Conservation (phyloP, 2,797 vertebrate genomes). For the Luscinia luscinia region DNA sequence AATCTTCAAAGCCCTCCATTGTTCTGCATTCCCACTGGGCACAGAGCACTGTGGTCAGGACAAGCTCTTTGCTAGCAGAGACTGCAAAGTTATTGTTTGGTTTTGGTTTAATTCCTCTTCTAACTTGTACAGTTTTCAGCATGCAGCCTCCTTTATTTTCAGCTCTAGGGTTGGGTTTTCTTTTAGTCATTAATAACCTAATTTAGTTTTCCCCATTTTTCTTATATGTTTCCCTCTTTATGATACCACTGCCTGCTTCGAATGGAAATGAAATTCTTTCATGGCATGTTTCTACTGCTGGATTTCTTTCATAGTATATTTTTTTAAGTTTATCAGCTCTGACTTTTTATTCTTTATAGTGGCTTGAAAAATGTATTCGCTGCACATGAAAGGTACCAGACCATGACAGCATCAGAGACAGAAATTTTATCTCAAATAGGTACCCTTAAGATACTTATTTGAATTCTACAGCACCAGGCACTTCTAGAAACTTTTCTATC, state of each 20-base stretch:
- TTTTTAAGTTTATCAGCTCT: background rate
- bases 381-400: background rate
- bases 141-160: conserved; percentile 17
- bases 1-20: conserved; percentile 30
- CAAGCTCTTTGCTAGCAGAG: background rate
- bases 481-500: background rate
- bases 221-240: background rate
- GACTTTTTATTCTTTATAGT: background rate
- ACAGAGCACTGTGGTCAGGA: conserved; percentile 14
- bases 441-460: background rate
- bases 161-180: background rate
- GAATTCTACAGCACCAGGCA: background rate
- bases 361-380: conserved; percentile 10
- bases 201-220: background rate
- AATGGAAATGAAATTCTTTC: background rate
- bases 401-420: background rate
- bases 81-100: conserved; percentile 42
- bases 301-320: background rate
- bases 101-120: conserved; percentile 28
- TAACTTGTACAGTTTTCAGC: background rate
- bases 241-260: background rate
- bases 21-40: conserved; percentile 15
- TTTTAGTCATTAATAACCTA: conserved; percentile 5
- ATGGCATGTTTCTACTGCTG: background rate
- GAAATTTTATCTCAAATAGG: background rate